Percentiles rank a stretch among this genome's conserved stretches.
These are phyloP conservation scores for Nasonovia ribisnigri DNA, from an alignment of 2,888 invertebrate genomes.

Conservation along the genomic window DNA sequence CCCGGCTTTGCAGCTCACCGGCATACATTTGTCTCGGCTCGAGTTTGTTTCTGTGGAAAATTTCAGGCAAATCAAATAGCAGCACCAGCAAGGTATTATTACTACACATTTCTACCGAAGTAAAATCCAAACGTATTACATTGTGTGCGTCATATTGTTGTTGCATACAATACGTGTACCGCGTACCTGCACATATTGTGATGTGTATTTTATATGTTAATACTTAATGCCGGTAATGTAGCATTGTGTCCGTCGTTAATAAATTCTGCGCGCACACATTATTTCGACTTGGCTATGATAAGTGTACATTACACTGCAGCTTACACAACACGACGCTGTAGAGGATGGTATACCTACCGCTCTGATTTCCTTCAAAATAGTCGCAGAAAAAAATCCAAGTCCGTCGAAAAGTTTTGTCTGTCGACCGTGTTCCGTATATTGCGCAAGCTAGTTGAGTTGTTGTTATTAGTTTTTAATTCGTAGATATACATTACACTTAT, in stretches of 20 bases:
- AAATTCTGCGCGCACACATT: background rate
- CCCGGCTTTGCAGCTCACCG: background rate
- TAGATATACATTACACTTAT: background rate
- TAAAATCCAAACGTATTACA: background rate
- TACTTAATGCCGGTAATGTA: background rate
- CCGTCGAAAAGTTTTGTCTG: background rate
- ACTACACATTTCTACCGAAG: background rate
- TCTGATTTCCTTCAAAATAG: background rate
- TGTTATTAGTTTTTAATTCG: conserved; percentile 28
- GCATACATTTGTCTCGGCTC: background rate
- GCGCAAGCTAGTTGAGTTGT: background rate
- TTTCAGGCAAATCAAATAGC: background rate
- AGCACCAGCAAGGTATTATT: background rate
- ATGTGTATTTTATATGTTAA: background rate
- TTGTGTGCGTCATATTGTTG: background rate
- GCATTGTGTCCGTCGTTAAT: background rate
- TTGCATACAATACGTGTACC: background rate
- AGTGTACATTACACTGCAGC: background rate
- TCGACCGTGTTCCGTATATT: background rate
- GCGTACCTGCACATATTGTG: background rate
- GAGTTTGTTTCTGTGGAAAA: background rate
- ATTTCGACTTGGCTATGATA: background rate
- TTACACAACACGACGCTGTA: background rate
- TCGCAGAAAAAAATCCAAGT: background rate
- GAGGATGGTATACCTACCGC: background rate